Conservation (phyloP, 2,888 invertebrate genomes). For the Cenopis cana region DNA sequence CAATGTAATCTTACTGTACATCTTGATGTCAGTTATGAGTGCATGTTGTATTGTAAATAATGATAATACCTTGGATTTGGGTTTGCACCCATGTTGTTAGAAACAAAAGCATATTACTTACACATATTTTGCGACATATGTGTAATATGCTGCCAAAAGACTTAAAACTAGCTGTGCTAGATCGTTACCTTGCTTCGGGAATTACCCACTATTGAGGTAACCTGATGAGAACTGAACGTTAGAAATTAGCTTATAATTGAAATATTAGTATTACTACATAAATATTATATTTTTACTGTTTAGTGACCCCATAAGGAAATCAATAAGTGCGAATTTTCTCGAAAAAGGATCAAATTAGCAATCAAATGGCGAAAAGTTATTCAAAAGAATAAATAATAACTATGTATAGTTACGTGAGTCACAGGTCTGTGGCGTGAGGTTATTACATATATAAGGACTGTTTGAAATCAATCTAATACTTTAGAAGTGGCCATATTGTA, state of each 20-base stretch:
- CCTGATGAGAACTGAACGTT: too few species aligned
- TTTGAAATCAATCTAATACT: neutral
- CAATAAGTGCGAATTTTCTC: too few species aligned
- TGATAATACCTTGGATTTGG: too few species aligned
- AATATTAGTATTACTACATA: neutral
- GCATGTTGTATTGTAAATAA: neutral
- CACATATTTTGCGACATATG: neutral
- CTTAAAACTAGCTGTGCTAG: conserved; percentile 2
- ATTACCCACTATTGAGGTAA: neutral
- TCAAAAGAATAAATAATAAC: too few species aligned
- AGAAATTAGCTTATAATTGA: neutral
- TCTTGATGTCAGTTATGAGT: neutral
- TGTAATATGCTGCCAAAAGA: neutral
- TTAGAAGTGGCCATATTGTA: conserved; percentile 7
- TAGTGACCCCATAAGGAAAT: neutral
- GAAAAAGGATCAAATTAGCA: too few species aligned
- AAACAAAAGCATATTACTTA: neutral
- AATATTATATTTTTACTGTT: neutral
- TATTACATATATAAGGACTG: neutral
- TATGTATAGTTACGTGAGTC: too few species aligned
- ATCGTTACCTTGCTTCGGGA: neutral
- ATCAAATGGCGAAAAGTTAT: too few species aligned
- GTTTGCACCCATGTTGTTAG: neutral
- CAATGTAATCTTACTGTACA: too few species aligned
- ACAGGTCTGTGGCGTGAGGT: too few species aligned